Conservation (phyloP, 2,797 vertebrate genomes). For the Xyrichtys novacula region DNA sequence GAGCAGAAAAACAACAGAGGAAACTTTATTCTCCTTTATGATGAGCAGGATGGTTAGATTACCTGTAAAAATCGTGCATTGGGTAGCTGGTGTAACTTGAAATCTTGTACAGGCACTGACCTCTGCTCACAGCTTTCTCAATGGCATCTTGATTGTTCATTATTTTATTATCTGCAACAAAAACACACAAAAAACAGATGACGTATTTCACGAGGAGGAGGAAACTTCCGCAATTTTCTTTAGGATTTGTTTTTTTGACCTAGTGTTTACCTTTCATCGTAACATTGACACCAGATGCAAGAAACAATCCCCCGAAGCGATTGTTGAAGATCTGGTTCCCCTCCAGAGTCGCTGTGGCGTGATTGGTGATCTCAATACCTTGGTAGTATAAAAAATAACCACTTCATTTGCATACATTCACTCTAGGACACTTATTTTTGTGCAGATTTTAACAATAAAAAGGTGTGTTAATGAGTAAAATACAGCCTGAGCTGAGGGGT, state of each 20-base stretch:
- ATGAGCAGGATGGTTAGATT: slow-evolving; percentile 49
- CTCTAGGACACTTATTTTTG: too few relatives aligned
- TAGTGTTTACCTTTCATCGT: slow-evolving; percentile 98
- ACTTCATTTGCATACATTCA: too few relatives aligned
- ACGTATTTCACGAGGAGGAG: too few relatives aligned
- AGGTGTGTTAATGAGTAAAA: too few relatives aligned
- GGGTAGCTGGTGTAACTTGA: slow-evolving; percentile 99
- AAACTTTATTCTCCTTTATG: neutral
- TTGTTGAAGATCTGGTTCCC: slow-evolving; percentile 99
- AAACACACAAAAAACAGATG: too few relatives aligned
- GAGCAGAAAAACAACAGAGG: neutral
- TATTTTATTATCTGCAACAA: slow-evolving; percentile 96
- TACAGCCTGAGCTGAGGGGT: too few relatives aligned
- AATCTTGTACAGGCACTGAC: slow-evolving; percentile 99
- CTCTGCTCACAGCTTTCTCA: slow-evolving; percentile 99
- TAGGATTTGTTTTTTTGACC: too few relatives aligned
- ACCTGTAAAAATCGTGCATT: slow-evolving; percentile 99
- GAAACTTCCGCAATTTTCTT: too few relatives aligned
- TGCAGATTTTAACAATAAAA: too few relatives aligned
- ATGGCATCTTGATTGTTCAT: slow-evolving; percentile 99
- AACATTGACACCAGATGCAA: slow-evolving; percentile 98
- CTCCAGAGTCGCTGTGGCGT: slow-evolving; percentile 98
- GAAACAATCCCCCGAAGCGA: slow-evolving; percentile 98
- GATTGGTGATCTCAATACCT: slow-evolving; percentile 99
- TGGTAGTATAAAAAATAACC: too few relatives aligned